Evolutionary conservation across 2,888 invertebrate genomes (phyloP).

Genomic region (Phengaris alcon): DNA sequence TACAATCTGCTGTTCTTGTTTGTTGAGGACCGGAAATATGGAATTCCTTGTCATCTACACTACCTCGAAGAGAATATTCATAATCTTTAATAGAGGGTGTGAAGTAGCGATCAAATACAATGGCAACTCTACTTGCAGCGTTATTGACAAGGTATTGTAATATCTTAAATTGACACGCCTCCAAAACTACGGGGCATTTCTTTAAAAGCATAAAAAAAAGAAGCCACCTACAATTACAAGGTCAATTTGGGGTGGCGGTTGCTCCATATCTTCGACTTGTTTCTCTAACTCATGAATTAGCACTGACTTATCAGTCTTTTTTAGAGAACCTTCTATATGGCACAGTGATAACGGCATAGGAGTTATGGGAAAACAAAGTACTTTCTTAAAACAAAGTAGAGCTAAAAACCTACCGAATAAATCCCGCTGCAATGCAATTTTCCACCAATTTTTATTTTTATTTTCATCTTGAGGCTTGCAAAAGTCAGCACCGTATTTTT

Average conservation of each 20-base stretch:
- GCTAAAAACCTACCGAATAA: background rate
- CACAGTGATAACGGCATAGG: background rate
- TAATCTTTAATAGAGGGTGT: constrained; percentile 40
- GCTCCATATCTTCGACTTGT: constrained; percentile 12
- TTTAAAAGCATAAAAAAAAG: constrained; percentile 34
- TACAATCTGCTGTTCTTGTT: no score
- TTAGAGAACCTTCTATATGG: constrained; percentile 1
- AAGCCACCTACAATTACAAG: constrained; percentile 36
- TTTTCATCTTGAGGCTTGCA: constrained; percentile 5
- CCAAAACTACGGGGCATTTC: constrained; percentile 45
- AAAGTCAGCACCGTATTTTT: constrained; percentile 28
- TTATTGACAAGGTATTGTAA: constrained; percentile 27
- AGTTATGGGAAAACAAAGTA: constrained; percentile 1
- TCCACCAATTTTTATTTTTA: background rate
- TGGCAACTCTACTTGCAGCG: constrained; percentile 32
- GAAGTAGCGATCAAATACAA: constrained; percentile 25
- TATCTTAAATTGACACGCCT: constrained; percentile 41
- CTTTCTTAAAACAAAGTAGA: no score
- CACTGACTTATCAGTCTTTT: constrained; percentile 6
- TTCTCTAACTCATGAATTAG: constrained; percentile 24
- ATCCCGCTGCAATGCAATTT: constrained; percentile 14
- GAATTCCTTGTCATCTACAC: no score
- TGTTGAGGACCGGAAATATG: no score
- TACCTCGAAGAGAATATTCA: no score
- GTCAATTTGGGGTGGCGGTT: constrained; percentile 30